Evolutionary conservation across 2,797 vertebrate genomes (phyloP).

Genomic region (Phalloptychus januarius): DNA sequence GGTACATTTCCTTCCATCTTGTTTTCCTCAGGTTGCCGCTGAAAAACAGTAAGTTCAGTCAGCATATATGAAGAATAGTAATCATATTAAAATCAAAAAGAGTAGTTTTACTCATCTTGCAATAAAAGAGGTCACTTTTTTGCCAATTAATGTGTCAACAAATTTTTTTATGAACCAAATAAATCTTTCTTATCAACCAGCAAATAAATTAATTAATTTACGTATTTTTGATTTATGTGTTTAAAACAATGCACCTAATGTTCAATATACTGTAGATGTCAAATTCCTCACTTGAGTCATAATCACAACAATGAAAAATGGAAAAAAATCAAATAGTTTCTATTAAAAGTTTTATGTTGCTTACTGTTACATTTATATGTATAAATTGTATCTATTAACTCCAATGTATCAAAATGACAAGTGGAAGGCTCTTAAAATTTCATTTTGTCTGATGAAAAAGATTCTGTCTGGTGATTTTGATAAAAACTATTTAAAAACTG

Average conservation of each 20-base stretch:
- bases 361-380: not conserved
- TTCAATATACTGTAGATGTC: not conserved
- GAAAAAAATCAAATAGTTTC: not conserved
- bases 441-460: no score
- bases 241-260: not conserved
- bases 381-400: not conserved
- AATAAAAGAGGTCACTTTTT: not conserved
- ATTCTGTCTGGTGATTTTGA: no score
- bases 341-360: not conserved
- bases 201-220: not conserved
- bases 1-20: slow-evolving; percentile 32
- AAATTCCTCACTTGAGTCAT: not conserved
- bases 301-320: not conserved
- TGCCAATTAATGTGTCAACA: not conserved
- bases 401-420: not conserved
- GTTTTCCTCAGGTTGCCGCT: slow-evolving; percentile 21
- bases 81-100: not conserved
- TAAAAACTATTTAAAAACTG: not conserved
- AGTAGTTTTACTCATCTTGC: not conserved
- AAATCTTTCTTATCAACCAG: not conserved
- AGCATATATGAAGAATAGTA: not conserved
- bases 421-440: not conserved
- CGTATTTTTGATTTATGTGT: not conserved
- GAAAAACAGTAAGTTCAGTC: slow-evolving; percentile 21
- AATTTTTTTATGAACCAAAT: not conserved